phyloP scores from a whole-genome alignment of 2,113 vertebrate species.

The Tychaedon coryphoeus region DNA sequence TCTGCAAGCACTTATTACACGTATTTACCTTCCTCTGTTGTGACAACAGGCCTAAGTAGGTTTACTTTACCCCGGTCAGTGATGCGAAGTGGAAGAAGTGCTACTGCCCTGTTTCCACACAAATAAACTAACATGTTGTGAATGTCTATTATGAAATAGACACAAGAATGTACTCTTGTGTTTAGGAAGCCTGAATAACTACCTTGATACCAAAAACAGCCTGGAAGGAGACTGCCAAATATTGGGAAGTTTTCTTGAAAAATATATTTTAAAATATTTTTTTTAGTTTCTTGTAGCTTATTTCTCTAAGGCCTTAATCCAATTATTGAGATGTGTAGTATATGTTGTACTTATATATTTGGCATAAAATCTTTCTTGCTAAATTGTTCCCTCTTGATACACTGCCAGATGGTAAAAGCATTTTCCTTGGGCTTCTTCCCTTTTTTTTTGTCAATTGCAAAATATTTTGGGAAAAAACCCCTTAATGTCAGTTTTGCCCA shows the following conservation, averaged over 20 bases:
- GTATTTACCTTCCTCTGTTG: not conserved
- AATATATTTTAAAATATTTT: not conserved
- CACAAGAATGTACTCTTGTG: not conserved
- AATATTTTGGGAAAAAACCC: not conserved
- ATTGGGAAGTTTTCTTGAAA: not conserved
- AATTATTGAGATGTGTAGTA: not conserved
- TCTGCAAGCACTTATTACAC: not conserved
- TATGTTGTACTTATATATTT: not conserved
- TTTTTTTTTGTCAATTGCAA: not conserved
- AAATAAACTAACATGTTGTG: not conserved
- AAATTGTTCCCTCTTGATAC: not conserved
- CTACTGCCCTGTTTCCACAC: not conserved
- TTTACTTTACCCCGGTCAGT: not conserved
- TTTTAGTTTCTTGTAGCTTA: not conserved
- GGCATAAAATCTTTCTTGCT: not conserved
- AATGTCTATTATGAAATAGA: not conserved
- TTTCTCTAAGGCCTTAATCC: not conserved
- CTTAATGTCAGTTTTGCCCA: not conserved
- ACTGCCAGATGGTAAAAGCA: not conserved
- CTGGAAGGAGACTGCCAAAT: not conserved
- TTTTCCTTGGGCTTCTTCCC: not conserved
- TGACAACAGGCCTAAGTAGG: not conserved
- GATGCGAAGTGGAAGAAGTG: not conserved
- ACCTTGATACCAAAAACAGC: not conserved
- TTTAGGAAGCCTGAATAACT: not conserved